Conservation (phyloP, 2,888 invertebrate genomes). For the Pachliopta kotzebuea region DNA sequence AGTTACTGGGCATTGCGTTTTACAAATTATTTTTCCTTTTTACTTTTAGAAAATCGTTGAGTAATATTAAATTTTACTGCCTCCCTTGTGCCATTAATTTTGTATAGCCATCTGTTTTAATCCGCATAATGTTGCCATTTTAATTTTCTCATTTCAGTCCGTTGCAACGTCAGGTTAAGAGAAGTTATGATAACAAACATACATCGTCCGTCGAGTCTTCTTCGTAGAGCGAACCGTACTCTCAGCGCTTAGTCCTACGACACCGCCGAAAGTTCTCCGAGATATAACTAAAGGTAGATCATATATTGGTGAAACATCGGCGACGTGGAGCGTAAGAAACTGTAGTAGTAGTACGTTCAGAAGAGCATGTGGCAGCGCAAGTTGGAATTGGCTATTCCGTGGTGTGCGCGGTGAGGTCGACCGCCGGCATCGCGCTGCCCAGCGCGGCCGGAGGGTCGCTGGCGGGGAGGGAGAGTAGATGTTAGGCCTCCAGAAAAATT, state of each 20-base stretch:
- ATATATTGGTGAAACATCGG: neutral
- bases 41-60: slow-evolving; percentile 43
- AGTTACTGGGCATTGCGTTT: slow-evolving; percentile 59
- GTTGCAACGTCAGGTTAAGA: slow-evolving; percentile 55
- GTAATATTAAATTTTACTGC: slow-evolving; percentile 49
- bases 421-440: slow-evolving; percentile 81
- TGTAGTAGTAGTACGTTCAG: slow-evolving; percentile 47
- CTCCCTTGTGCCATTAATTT: slow-evolving; percentile 76
- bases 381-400: slow-evolving; percentile 81
- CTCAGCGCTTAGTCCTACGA: slow-evolving; percentile 16
- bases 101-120: slow-evolving; percentile 55
- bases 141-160: slow-evolving; percentile 53
- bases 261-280: neutral
- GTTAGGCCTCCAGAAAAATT: slow-evolving; percentile 96
- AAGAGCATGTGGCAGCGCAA: slow-evolving; percentile 81
- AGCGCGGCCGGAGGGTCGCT: slow-evolving; percentile 86
- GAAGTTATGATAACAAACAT: slow-evolving; percentile 37
- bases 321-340: slow-evolving; percentile 25
- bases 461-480: slow-evolving; percentile 93
- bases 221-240: slow-evolving; percentile 51
- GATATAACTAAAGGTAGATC: neutral
- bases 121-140: slow-evolving; percentile 55
- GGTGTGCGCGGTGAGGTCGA: slow-evolving; percentile 82
- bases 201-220: slow-evolving; percentile 42
- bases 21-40: slow-evolving; percentile 45